Base-by-base conservation (phyloP, 64 coral and sea anemone species). In the Pocillopora verrucosa region DNA sequence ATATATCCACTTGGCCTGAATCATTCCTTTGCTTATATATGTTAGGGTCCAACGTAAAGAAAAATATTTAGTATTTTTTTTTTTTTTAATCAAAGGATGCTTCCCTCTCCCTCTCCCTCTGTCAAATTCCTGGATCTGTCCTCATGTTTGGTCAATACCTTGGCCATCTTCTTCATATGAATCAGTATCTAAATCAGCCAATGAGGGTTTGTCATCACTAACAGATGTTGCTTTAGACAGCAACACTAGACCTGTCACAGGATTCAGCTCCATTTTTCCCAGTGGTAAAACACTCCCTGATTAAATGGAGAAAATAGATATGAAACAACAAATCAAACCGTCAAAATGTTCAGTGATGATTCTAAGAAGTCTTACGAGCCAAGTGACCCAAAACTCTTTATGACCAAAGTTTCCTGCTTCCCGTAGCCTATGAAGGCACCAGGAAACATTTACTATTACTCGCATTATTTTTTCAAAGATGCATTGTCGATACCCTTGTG, bases 241-340 rank as follows among this genome's bases (percentile, higher is more conserved):
- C 45, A 89, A 80, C 36, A 88, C 36, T 16, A 99, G 65, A 19
- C 86, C 86, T 78, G 84, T 73, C 17, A 99, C 78, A 80, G 97
- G 84, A 87, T 99, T 99, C 19, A 99, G 92, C 84, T 99, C 97
- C 97, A 99, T 99, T 77, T 93, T 99, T 38, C 97, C 97, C 25
- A 93, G 69, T 36, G 88, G 93, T 61, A 99, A 88, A 64, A 92
- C 84, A 90, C 88, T 90, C 58, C 97, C 97, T 99, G 65, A 30
- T 65, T 58, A 83, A 12, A 36, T 34, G 41, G 4, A 45, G 20
- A 5, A 24, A 5, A 38, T 9, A 0, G 11, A 22, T 75, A 75
- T 34, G 11, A 75, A 34, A n/a, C 37, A 56, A 56, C 20, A 9
- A 70, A 25, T 20, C 25, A 11, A 24, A 70, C 1, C n/a, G 11